Base-by-base conservation (phyloP, 2,888 invertebrate species). In the Tipula confusa region DNA sequence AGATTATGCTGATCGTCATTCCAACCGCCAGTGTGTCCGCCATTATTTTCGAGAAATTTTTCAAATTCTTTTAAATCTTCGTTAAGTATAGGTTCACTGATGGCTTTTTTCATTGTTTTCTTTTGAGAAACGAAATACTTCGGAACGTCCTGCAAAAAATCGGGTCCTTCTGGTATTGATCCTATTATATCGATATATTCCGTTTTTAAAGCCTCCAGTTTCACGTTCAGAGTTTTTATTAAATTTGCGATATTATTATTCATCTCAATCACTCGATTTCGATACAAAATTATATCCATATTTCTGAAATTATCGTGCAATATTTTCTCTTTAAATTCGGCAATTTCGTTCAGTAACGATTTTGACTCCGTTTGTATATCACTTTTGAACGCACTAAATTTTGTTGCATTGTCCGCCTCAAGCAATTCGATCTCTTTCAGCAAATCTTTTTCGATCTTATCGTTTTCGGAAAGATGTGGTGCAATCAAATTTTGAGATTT, bases 21-120 rank as follows among this genome's bases (percentile, higher is more conserved):
- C 93, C 93, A 93, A 15, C 92, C 92, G 83, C 92, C 92, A 84
- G 91, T 90, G 64, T 91, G 91, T 31, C 91, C 92, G 33, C 89
- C 89, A 85, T 88, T 91, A 83, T 87, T 88, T 83, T 87, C 87
- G 85, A 92, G 87, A 86, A 92, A 93, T 38, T 91, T 91, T 88
- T 92, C 90, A 86, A 91, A 92, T 81, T 90, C 87, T 87, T 91
- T 91, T 6, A 91, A 91, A 88, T 92, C 92, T 24, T 81, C 80
- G n/a, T 43, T 83, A 13, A 31, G 29, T 29, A 83, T 84, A 31
- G 82, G 83, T 33, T 82, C 48, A 18, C 18, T 64, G 9, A 83
- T 64, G 2, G 64, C 31, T 15, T 82, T 82, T 13, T 24, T 36
- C 28, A 36, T 38, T 4, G 43, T n/a, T n/a, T 36, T 82, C 36